Conservation (phyloP, 2,797 vertebrate genomes). For the Ibycter americanus region DNA sequence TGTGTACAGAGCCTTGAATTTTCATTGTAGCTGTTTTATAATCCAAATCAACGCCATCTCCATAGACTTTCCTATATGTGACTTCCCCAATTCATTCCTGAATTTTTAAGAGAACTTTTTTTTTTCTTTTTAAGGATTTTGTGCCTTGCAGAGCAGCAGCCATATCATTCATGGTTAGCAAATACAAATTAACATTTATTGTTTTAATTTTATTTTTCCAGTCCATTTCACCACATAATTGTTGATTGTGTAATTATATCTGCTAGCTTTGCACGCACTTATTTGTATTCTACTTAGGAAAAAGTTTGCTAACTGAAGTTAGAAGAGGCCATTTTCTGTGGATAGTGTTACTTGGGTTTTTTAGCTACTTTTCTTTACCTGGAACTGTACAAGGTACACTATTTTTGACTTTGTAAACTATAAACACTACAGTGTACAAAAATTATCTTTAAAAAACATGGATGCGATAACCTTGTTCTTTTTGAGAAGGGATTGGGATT, state of each 20-base stretch:
- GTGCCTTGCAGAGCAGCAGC: neutral
- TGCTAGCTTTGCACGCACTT: neutral
- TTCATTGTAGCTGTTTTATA: neutral
- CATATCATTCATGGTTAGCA: neutral
- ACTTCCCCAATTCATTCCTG: neutral
- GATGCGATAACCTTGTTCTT: neutral
- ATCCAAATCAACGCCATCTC: neutral
- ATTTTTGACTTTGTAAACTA: neutral
- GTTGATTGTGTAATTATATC: neutral
- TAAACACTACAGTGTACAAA: neutral
- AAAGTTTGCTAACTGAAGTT: neutral
- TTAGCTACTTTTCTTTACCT: neutral
- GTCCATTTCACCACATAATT: constrained; percentile 37
- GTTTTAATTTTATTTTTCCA: constrained; percentile 54
- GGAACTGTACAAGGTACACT: neutral
- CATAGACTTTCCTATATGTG: neutral
- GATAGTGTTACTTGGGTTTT: neutral
- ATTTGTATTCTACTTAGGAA: neutral
- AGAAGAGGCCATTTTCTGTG: neutral
- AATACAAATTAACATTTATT: constrained; percentile 41
- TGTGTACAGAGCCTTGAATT: neutral
- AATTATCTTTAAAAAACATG: neutral
- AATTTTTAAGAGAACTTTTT: neutral
- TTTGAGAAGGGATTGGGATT: neutral
- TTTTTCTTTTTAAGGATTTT: neutral